A percentile compares a stretch with the other conserved stretches of the same genome.
These are phyloP conservation scores for Trypoxylus dichotomus DNA, from an alignment of 1,140 invertebrate species.

Conservation along the genomic window DNA sequence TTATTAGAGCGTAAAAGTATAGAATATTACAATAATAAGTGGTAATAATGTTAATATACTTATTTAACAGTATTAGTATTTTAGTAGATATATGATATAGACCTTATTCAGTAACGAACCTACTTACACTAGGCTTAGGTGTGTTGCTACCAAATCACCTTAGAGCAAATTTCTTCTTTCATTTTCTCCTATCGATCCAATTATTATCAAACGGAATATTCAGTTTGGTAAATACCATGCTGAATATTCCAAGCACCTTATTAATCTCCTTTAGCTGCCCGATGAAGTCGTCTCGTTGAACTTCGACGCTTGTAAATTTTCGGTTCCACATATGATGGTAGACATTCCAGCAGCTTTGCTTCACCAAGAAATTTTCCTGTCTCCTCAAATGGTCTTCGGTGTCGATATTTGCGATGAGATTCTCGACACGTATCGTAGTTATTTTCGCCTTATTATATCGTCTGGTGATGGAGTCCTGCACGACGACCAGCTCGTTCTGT, in stretches of 20 bases:
- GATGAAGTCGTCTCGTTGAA: background rate
- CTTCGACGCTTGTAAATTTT: background rate
- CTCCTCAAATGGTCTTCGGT: background rate
- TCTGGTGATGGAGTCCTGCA: background rate
- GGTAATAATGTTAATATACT: no score
- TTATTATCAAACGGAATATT: background rate
- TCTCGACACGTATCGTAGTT: background rate
- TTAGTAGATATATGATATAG: no score
- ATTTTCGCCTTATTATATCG: background rate
- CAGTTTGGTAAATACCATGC: background rate
- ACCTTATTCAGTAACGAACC: no score
- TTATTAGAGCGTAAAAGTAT: no score
- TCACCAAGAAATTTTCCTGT: background rate
- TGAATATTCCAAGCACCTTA: background rate
- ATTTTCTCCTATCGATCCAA: no score
- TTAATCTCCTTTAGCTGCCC: background rate
- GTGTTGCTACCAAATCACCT: no score
- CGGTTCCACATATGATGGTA: background rate
- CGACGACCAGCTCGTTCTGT: background rate
- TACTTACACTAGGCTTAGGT: no score
- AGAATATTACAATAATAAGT: no score
- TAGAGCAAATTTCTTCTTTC: no score
- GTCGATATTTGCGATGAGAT: background rate
- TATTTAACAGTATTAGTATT: no score
- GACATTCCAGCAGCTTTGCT: background rate